Evolutionary conservation across 2,797 vertebrate species (phyloP), one percentile per base, ranked within the genome.

Genomic region (Gastrophryne carolinensis): DNA sequence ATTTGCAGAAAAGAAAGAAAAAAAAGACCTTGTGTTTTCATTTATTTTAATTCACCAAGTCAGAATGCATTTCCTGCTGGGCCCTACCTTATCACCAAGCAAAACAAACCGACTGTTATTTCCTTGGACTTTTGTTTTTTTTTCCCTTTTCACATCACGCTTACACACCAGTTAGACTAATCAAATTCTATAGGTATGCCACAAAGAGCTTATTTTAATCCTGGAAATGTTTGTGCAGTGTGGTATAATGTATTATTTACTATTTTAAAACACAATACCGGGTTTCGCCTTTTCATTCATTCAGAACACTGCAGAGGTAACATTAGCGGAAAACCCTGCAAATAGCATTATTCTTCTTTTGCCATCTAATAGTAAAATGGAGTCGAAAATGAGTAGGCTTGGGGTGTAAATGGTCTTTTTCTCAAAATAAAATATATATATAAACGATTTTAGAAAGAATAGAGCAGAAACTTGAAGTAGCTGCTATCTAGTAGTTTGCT

Each of bases 171-270:
- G 53, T 56, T 54, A 56, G 15, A 56, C 26, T 27, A 29, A 30
- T 56, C 7, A 30, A 56, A 13, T 62, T 39, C 19, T 61, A 19
- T 58, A 35, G 32, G 52, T 54, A 54, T 29, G 52, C 52, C 52
- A 54, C 24, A 54, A 26, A 54, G 52, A 54, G 52, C 52, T 54
- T 54, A 54, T 27, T 54, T 54, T 27, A 27, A 54, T 54, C 12
- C 12, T 29, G 3, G 39, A n/a, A 44, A 44, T 54, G 52, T 56
- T 56, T 30, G n/a, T 56, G 53, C 30, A n/a, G 15, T 23, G 7
- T 26, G n/a, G 26, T n/a, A 30, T 26, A 30, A 56, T 30, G 53
- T n/a, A 9, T 29, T 30, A 30, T 30, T 56, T 56, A 56, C 13
- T 3, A 56, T 56, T 56, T 15, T 8, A 15, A 8, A 56, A 13